These are phyloP conservation scores for Acronicta leporina DNA, from an alignment of 2,888 invertebrate genomes.

Conservation along the genomic window DNA sequence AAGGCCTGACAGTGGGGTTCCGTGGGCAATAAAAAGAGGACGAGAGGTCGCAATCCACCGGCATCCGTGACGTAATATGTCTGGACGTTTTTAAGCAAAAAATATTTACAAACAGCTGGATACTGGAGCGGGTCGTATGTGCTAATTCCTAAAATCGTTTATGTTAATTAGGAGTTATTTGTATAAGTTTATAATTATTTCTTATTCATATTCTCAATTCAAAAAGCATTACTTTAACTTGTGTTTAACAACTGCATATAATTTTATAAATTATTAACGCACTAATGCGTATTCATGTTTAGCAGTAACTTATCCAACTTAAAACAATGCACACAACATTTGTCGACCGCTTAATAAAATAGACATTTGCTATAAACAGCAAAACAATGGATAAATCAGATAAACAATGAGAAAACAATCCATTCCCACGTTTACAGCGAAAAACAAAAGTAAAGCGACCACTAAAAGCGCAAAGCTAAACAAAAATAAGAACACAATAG, in stretches of 20 bases:
- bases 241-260: background rate
- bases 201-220: slow-evolving; percentile 23
- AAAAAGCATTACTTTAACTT: background rate
- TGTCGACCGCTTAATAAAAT: slow-evolving; percentile 48
- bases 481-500: slow-evolving; percentile 73
- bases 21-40: slow-evolving; percentile 70
- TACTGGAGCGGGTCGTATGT: slow-evolving; percentile 59
- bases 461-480: slow-evolving; percentile 68
- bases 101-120: slow-evolving; percentile 64
- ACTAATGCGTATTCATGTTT: background rate
- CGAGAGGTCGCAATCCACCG: slow-evolving; percentile 55
- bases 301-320: slow-evolving; percentile 6
- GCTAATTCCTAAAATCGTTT: slow-evolving; percentile 51
- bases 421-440: slow-evolving; percentile 62
- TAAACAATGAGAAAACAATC: slow-evolving; percentile 64
- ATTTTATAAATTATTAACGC: slow-evolving; percentile 2
- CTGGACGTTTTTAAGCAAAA: slow-evolving; percentile 73
- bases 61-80: slow-evolving; percentile 77
- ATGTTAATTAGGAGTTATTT: slow-evolving; percentile 3
- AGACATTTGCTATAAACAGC: slow-evolving; percentile 54
- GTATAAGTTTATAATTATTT: slow-evolving; percentile 15
- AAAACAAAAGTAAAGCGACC: slow-evolving; percentile 61
- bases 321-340: slow-evolving; percentile 30
- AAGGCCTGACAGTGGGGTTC: slow-evolving; percentile 81
- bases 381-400: slow-evolving; percentile 56